Evolutionary conservation across 1,140 invertebrate species (phyloP).

Genomic region (Mycetomoellerius zeteki): DNA sequence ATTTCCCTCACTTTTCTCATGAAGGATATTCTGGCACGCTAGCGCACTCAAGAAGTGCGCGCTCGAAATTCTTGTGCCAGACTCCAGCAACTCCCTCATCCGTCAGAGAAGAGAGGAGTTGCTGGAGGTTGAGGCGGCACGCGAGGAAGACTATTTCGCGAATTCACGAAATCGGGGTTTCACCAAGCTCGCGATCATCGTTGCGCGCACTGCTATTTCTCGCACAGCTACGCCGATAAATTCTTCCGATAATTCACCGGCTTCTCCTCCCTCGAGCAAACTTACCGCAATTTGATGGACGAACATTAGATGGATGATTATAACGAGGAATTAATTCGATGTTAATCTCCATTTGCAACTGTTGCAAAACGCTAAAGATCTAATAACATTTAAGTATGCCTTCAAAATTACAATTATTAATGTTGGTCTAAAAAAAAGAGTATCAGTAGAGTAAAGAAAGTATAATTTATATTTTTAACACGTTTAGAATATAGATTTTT

Average conservation of each 20-base stretch:
- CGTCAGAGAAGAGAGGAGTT: background rate
- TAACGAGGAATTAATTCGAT: conserved; percentile 14
- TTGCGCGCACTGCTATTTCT: conserved; percentile 56
- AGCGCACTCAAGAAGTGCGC: conserved; percentile 50
- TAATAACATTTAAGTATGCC: background rate
- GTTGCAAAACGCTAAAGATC: background rate
- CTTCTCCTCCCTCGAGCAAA: conserved; percentile 5
- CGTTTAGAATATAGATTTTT: too few relatives aligned
- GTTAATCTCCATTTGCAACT: background rate
- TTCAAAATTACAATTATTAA: background rate
- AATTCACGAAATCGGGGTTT: conserved; percentile 67
- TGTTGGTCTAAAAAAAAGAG: background rate
- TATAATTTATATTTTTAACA: too few relatives aligned
- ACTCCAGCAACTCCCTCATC: conserved; percentile 17
- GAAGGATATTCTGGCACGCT: conserved; percentile 11
- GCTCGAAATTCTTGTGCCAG: conserved; percentile 63
- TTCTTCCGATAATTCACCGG: conserved; percentile 52
- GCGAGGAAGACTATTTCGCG: conserved; percentile 64
- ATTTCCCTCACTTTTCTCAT: conserved; percentile 33
- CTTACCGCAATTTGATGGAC: conserved; percentile 6
- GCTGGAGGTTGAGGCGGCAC: background rate
- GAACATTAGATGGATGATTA: conserved; percentile 32
- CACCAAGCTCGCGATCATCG: conserved; percentile 40
- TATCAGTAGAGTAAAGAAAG: background rate
- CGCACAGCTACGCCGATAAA: conserved; percentile 46